These are phyloP conservation scores for Serinus canaria DNA, from an alignment of 2,113 vertebrate species.

Conservation along the genomic window DNA sequence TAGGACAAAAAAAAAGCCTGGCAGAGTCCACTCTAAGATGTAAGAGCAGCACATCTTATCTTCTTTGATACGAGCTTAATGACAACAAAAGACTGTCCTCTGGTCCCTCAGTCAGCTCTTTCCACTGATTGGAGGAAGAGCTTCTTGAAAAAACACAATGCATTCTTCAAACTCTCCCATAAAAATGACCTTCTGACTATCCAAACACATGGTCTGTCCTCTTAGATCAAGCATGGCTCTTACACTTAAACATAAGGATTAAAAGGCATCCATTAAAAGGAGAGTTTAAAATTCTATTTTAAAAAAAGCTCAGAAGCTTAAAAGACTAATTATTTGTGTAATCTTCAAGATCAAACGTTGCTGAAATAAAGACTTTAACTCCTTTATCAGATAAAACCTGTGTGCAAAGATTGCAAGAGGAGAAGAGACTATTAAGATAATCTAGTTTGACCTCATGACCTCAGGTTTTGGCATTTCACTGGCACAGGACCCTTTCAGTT, in stretches of 20 bases:
- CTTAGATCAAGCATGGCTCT: not conserved
- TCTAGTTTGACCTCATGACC: conserved; percentile 13
- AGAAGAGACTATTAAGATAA: not conserved
- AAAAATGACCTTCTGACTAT: not conserved
- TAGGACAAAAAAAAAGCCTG: not conserved
- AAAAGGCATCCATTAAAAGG: not conserved
- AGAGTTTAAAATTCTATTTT: not conserved
- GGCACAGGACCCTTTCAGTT: not conserved
- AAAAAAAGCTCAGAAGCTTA: not conserved
- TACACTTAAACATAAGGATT: not conserved
- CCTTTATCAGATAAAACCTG: conserved; percentile 1
- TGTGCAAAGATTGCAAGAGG: not conserved
- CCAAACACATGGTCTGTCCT: not conserved
- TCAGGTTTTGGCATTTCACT: not conserved
- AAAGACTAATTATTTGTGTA: not conserved
- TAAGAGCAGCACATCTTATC: not conserved
- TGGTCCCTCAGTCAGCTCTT: not conserved
- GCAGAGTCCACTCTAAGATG: not conserved
- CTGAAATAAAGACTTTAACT: conserved; percentile 9
- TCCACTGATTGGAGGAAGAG: not conserved
- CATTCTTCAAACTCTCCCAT: not conserved
- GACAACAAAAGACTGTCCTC: not conserved
- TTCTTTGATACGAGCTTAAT: not conserved
- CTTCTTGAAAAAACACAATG: not conserved
- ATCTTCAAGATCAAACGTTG: not conserved